Evolutionary conservation across 2,888 invertebrate species (phyloP), one percentile per base, ranked within the genome.

Genomic region (Chymomyza fuscimana): DNA sequence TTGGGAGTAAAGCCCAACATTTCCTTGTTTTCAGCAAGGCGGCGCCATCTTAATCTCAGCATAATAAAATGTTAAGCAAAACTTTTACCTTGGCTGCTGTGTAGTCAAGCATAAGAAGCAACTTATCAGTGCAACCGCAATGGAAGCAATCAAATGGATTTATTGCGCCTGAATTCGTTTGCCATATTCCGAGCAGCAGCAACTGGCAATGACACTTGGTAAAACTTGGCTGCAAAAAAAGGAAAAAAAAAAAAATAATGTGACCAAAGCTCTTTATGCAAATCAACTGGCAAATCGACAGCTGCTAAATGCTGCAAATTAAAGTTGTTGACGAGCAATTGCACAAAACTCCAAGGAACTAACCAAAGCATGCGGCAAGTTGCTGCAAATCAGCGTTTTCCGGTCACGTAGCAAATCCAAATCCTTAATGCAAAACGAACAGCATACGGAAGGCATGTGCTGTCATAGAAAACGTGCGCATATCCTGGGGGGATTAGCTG

Each of bases 1-100:
- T 74, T 32, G 32, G 75, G 67, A 61, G 69, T 72, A 73, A 76
- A 74, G 73, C 73, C 65, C 74, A 73, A 80, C 84, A 83, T 77
- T 73, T 81, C 69, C 40, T 12, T 73, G 72, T 61, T 58, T 58
- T 54, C 19, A n/a, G 9, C 54, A 19, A 58, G 9, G 19, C 58
- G 25, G 15, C 25, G 19, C 16, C 16, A 54, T 1, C 7, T 19
- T 12, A 58, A 19, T 15, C 58, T 15, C 58, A 7, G 58, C 56
- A 10, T 22, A 56, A 32, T 32, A 32, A 32, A 32, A 32, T 32
- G 32, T 32, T 46, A 12, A 12, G 7, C 2, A 19, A 9, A 54
- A 54, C 54, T 54, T 54, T 54, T 54, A 54, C 54, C 54, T 54
- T 54, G 19, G 16, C 19, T 15, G 15, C 51, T 32, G 7, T 16